Base-by-base conservation (phyloP, 2,113 vertebrate species). In the Callocephalon fimbriatum region DNA sequence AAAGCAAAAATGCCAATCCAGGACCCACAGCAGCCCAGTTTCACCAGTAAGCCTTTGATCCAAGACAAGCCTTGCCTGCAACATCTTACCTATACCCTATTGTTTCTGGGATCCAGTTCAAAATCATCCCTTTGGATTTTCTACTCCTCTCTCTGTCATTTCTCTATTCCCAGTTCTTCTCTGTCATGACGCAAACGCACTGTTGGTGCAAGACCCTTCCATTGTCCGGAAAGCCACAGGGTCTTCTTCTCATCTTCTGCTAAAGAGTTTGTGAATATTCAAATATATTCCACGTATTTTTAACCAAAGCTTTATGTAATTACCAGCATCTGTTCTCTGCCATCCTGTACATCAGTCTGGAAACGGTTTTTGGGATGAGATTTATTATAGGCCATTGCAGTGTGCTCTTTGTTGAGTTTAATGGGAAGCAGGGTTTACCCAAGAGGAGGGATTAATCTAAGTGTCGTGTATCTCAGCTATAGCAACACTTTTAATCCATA, bases 381-480 rank as follows among this genome's bases (percentile, higher is more conserved):
- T 67, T 73, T 85, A 70, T 73, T 42, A 68, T 9, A 59, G 53
- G 53, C 53, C 27, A 25, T 67, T 72, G 66, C 47, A 89, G 20
- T 2, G 35, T 32, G 35, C 25, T 90, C 72, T 93, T 65, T 83
- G 47, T 53, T 78, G 44, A 82, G 87, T 61, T 37, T 90, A 68
- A 92, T 50, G 68, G 96, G 96, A 95, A 95, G 51, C 58, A 86
- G 21, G 10, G 16, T 58, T 96, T 97, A 82, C 93, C 54, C 86
- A 72, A 77, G 56, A 83, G 47, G 7, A 86, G 61, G 79, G 63
- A 96, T 96, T 93, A 65, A 83, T 80, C 86, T 89, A 79, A 96
- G 35, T 53, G 59, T 78, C 27, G 54, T 72, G 29, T 72, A 63
- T 81, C 73, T 92, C 86, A 87, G 84, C 75, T 96, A 45, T 4